Percentiles rank a stretch among this genome's conserved stretches.
Conservation (phyloP, 2,797 vertebrate genomes). For the Sphenopsis melanotis region DNA sequence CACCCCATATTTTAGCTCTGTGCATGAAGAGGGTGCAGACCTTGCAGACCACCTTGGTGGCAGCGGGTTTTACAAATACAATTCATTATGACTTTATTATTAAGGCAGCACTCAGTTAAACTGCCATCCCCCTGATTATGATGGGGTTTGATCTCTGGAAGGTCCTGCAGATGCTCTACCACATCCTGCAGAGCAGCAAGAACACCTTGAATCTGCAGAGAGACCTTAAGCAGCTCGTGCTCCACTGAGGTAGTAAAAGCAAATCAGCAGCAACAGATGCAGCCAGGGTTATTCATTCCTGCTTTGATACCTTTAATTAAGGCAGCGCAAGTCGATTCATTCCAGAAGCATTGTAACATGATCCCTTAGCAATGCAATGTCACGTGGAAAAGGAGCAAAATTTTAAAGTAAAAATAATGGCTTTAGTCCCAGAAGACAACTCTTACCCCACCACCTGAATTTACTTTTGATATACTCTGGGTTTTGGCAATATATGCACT, state of each 20-base stretch:
- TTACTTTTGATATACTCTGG: not conserved
- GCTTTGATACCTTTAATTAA: conserved; percentile 41
- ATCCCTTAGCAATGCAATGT: not conserved
- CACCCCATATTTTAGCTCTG: not conserved
- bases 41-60: not conserved
- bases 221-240: not conserved
- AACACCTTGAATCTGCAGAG: not conserved
- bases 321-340: conserved; percentile 23
- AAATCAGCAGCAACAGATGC: conserved; percentile 16
- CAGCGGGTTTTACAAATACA: not conserved
- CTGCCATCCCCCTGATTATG: not conserved
- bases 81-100: not conserved
- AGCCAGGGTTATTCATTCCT: not conserved
- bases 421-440: conserved; percentile 46
- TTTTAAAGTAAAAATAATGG: not conserved
- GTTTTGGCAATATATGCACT: not conserved
- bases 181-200: rapidly evolving
- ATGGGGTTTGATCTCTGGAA: not conserved
- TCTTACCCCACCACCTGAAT: not conserved
- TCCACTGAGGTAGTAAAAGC: not conserved
- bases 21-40: not conserved
- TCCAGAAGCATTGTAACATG: conserved; percentile 31
- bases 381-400: not conserved
- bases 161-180: not conserved
- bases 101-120: not conserved